Conservation (phyloP, 2,113 vertebrate species). For the Microcebus jonahi region DNA sequence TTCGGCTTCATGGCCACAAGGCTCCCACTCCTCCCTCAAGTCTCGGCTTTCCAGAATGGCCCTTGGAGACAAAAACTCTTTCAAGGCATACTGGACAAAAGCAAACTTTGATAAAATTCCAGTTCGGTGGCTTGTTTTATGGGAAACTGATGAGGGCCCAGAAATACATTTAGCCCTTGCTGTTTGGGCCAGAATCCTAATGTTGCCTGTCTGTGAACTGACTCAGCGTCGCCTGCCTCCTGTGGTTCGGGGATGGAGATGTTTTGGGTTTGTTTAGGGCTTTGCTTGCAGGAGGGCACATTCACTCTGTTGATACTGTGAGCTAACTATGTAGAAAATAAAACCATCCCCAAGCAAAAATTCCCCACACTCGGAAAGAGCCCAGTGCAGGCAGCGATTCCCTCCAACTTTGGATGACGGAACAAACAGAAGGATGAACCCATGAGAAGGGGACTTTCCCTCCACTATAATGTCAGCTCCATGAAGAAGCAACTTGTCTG, state of each 20-base stretch:
- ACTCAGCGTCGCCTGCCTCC: neutral
- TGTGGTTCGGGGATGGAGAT: too few relatives aligned
- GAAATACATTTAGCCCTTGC: neutral
- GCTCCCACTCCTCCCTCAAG: neutral
- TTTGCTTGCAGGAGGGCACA: neutral
- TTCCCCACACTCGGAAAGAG: neutral
- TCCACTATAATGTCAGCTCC: rapidly evolving
- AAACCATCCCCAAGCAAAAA: neutral
- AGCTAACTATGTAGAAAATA: neutral
- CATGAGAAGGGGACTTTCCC: rapidly evolving
- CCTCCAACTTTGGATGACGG: neutral
- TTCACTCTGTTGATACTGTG: neutral
- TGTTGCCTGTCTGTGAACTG: neutral
- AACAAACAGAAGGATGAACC: neutral
- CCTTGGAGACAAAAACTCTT: neutral
- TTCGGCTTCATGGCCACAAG: neutral
- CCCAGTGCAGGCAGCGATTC: neutral
- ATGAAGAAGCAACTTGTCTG: rapidly evolving
- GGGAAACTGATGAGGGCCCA: neutral
- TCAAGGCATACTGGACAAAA: neutral
- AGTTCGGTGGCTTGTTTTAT: neutral
- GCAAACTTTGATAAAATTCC: neutral
- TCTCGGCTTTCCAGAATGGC: neutral
- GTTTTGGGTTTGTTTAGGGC: neutral
- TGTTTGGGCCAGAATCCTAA: neutral